These are phyloP conservation scores for Mormyrus iriodes DNA, from an alignment of 2,113 vertebrate genomes.

Conservation along the genomic window DNA sequence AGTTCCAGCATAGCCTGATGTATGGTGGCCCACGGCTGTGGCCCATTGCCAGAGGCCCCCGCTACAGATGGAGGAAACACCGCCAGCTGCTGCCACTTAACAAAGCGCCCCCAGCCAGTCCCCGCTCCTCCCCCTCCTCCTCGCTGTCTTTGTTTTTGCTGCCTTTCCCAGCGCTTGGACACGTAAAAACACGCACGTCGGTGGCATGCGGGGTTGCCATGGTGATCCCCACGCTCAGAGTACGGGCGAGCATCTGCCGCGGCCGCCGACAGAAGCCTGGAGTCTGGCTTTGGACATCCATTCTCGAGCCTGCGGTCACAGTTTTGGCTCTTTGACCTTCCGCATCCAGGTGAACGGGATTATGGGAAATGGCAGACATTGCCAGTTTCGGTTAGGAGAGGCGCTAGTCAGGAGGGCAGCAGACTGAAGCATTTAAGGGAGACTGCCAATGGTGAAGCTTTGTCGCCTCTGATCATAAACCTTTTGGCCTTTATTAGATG, in stretches of 20 bases:
- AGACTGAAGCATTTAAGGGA: slow-evolving; percentile 28
- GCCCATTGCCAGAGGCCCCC: neutral
- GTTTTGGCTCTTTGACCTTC: slow-evolving; percentile 1
- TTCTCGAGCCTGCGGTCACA: no score
- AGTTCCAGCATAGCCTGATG: neutral
- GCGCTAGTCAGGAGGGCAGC: slow-evolving; percentile 20
- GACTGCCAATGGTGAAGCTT: slow-evolving; percentile 22
- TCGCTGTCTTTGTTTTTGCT: slow-evolving; percentile 1
- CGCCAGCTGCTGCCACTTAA: slow-evolving; percentile 7
- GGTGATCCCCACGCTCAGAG: slow-evolving; percentile 28
- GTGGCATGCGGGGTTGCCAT: slow-evolving; percentile 55
- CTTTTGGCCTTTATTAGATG: slow-evolving; percentile 24
- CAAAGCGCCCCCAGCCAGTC: neutral
- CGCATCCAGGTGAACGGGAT: neutral
- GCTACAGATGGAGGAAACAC: neutral
- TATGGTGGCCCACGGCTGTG: neutral
- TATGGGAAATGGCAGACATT: neutral
- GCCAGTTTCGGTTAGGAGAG: neutral
- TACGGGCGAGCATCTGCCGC: neutral
- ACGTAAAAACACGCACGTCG: slow-evolving; percentile 25
- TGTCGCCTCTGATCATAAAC: slow-evolving; percentile 25
- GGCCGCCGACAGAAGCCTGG: neutral
- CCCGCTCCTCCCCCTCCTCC: slow-evolving; percentile 1
- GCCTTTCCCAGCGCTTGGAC: slow-evolving; percentile 16
- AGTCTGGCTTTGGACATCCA: neutral